Evolutionary conservation across 2,888 invertebrate genomes (phyloP), one percentile per base, ranked within the genome.

Genomic region (Aphidius colemani): DNA sequence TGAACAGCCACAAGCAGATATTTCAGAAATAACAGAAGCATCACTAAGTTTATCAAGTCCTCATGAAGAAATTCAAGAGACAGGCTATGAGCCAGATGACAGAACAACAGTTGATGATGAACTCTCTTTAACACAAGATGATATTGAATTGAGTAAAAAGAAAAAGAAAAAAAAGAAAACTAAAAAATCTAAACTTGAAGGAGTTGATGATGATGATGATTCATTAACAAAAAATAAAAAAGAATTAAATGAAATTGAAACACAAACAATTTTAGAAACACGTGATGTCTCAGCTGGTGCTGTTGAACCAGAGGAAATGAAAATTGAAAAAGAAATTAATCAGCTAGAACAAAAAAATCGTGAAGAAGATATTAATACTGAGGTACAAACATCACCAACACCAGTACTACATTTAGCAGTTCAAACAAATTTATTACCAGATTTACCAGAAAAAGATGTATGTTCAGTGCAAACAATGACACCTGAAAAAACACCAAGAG

Each of bases 81-180:
- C 86, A 77, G 89, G 88, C 75, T 85, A 85, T 66, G 91, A 91
- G n/a, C 92, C 92, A 74, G 91, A 92, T 77, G 87, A 90, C 8
- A 92, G 90, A 74, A 86, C 88, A 69, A 83, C 87, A 30, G 85
- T 88, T 73, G 30, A 30, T 30, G 85, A 88, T 80, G 84, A 89
- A 81, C 76, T 72, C 9, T 72, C 76, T 3, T 61, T 71, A 3
- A 63, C 67, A n/a, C 72, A 71, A 10, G 81, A 82, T 18, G 80
- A 81, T 53, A 77, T 79, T 44, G 69, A 73, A 39, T 76, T 61
- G 44, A 78, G 75, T 69, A 85, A 84, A 70, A 88, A 85, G 73
- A 84, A 83, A 51, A 81, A 80, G 68, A 85, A 84, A 59, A 76
- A 73, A 65, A 79, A 74, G 67, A 84, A 84, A 66, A 87, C 86